Percentiles rank a stretch among this genome's conserved stretches.
Conservation (phyloP, 1,140 invertebrate species). For the Ceratitis capitata region DNA sequence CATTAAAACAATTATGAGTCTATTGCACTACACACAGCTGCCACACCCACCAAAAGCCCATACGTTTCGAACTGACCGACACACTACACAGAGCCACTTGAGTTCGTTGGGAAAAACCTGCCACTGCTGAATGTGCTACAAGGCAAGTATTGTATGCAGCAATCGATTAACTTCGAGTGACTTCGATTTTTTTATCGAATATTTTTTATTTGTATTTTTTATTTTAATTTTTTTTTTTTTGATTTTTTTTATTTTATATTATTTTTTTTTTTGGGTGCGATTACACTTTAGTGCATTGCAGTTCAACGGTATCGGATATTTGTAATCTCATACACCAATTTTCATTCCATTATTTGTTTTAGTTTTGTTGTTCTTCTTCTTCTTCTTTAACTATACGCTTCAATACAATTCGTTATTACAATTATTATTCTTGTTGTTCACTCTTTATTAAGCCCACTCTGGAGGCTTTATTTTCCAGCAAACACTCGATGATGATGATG, state of each 20-base stretch:
- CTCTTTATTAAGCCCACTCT: neutral
- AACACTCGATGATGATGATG: neutral
- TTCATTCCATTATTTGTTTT: neutral
- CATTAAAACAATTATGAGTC: conserved; percentile 4
- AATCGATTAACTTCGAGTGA: too few relatives aligned
- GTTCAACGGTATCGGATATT: neutral
- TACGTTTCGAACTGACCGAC: neutral
- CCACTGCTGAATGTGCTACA: neutral
- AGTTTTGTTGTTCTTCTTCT: neutral
- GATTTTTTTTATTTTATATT: too few relatives aligned
- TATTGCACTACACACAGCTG: neutral
- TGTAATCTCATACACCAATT: conserved; percentile 7
- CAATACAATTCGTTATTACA: neutral
- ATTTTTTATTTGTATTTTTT: too few relatives aligned
- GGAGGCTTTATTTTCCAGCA: neutral
- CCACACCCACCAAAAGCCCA: neutral
- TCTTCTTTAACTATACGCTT: too few relatives aligned
- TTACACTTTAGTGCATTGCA: neutral
- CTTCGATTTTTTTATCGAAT: too few relatives aligned
- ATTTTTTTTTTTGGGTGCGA: neutral
- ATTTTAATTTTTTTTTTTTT: neutral
- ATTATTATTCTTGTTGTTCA: neutral
- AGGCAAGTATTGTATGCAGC: neutral
- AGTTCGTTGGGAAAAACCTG: neutral
- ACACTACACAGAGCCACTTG: conserved; percentile 17